phyloP scores from a whole-genome alignment of 2,888 invertebrate species.

The Argyra leucocephala region DNA sequence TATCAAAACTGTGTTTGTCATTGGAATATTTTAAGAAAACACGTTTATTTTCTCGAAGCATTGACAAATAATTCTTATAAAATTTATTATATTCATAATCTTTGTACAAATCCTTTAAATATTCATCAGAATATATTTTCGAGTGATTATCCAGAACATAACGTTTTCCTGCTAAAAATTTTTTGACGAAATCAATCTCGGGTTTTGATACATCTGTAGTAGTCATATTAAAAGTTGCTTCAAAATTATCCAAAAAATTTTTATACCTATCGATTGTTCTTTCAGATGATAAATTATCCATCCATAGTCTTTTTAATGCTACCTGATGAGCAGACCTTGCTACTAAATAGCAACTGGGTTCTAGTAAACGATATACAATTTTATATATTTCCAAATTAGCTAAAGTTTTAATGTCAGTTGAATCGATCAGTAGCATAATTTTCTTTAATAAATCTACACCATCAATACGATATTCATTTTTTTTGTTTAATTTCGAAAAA shows the following conservation, averaged over 20 bases:
- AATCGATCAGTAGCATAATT: not conserved
- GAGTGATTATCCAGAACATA: too few relatives aligned
- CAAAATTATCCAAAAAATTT: not conserved
- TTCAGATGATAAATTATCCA: not conserved
- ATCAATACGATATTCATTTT: not conserved
- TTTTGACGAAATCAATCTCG: too few relatives aligned
- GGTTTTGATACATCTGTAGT: too few relatives aligned
- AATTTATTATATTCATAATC: not conserved
- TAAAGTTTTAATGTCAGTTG: not conserved
- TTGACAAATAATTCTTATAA: not conserved
- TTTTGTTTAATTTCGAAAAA: not conserved
- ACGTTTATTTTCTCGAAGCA: too few relatives aligned
- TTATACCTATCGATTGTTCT: not conserved
- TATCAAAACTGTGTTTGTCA: too few relatives aligned
- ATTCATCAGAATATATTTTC: too few relatives aligned
- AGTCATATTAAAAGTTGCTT: too few relatives aligned
- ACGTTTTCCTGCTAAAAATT: too few relatives aligned
- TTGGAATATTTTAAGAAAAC: too few relatives aligned
- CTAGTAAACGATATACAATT: not conserved
- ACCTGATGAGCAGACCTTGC: too few relatives aligned
- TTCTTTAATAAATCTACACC: not conserved
- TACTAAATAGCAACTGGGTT: not conserved
- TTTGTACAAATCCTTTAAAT: not conserved
- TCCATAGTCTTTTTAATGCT: not conserved
- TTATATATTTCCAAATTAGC: not conserved